Percentiles rank a stretch among this genome's conserved stretches.
Evolutionary conservation across 2,113 vertebrate genomes (phyloP).

Genomic region (Procavia capensis): DNA sequence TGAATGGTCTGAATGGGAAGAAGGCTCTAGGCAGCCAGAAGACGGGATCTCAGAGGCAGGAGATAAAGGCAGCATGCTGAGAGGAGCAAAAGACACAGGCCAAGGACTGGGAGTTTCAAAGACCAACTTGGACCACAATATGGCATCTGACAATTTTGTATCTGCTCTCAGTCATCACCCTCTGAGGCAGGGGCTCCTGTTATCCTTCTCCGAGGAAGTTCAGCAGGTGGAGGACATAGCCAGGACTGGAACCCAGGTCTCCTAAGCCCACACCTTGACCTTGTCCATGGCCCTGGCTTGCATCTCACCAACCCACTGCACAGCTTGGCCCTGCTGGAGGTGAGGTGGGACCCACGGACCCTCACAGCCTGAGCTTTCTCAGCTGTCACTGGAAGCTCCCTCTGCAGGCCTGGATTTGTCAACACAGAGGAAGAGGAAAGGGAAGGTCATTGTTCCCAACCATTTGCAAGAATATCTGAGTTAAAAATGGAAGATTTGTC

Average conservation of each 20-base stretch:
- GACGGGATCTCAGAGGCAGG: neutral
- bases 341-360: neutral
- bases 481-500: constrained; percentile 90
- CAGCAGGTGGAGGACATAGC: neutral
- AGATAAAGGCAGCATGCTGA: neutral
- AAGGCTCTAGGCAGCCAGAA: neutral
- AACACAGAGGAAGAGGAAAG: constrained; percentile 77
- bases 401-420: constrained; percentile 66
- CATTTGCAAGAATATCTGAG: constrained; percentile 88
- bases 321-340: neutral
- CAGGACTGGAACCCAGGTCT: neutral
- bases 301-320: neutral
- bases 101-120: neutral
- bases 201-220: neutral
- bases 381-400: constrained; percentile 60
- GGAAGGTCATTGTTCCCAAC: constrained; percentile 87
- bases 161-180: neutral
- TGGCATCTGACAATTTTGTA: too few species aligned
- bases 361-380: neutral
- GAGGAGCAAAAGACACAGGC: neutral
- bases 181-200: neutral
- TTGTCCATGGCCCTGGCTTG: neutral
- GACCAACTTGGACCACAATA: neutral
- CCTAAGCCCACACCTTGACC: neutral
- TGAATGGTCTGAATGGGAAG: neutral